Evolutionary conservation across 2,113 vertebrate species (phyloP).

Genomic region (Parus major): DNA sequence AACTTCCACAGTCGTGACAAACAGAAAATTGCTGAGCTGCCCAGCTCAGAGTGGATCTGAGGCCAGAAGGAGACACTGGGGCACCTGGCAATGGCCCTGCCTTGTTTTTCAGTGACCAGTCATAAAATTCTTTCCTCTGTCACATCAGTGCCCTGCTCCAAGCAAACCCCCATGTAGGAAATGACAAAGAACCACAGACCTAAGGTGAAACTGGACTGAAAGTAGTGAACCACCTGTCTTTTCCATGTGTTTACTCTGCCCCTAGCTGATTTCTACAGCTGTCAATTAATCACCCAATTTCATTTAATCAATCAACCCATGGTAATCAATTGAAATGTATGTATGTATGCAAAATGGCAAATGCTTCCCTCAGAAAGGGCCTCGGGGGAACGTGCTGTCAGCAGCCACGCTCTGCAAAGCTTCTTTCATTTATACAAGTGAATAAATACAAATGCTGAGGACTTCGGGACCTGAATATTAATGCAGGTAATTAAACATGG

Average conservation of each 20-base stretch:
- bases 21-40: background rate
- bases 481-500: background rate
- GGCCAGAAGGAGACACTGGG: no score
- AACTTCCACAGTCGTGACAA: background rate
- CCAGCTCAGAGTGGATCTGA: no score
- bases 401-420: background rate
- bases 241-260: background rate
- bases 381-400: background rate
- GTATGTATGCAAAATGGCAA: background rate
- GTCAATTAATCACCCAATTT: background rate
- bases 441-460: conserved; percentile 5
- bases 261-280: background rate
- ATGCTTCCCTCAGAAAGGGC: background rate
- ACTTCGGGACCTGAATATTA: conserved; percentile 10
- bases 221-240: background rate
- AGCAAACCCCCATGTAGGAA: fast-evolving
- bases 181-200: background rate
- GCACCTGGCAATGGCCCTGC: background rate
- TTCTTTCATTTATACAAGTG: background rate
- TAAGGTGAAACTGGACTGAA: background rate
- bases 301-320: background rate
- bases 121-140: background rate
- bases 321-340: background rate
- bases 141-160: background rate
- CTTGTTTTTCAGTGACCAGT: background rate